Evolutionary conservation across 2,797 vertebrate species (phyloP), one percentile per base, ranked within the genome.

Genomic region (Rhynchotus rufescens): DNA sequence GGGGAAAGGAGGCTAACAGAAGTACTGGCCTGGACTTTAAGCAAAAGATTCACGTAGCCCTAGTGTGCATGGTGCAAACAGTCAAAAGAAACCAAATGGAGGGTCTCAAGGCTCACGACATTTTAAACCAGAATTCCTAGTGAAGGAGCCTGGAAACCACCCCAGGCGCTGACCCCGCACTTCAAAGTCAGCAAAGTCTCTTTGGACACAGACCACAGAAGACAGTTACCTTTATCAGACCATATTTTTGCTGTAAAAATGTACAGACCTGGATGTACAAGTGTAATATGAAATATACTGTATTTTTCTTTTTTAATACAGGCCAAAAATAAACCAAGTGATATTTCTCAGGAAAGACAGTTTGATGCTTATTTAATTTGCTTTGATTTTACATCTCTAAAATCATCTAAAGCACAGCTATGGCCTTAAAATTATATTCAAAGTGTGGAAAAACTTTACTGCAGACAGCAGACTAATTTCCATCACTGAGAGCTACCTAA

Each of bases 401-500:
- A 85, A 10, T 19, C 45, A 76, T 66, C 61, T 68, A 67, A 86
- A 16, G 32, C 66, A 92, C 25, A 38, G 25, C n/a, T 80, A 60
- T 23, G 86, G 67, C 57, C 42, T 79, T 60, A 10, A 88, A 75
- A 82, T 83, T 84, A 9, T 56, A 60, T 47, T 73, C 0, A 15
- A 82, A 85, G n/a, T 6, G 38, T 38, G 26, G 67, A 86, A 81
- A 86, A 88, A 91, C 72, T 65, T 84, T 28, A 80, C 15, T 21
- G 49, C 79, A 86, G 85, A 71, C 36, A 49, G 52, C 6, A 83
- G 86, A 89, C 61, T 76, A 79, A 76, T 89, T 89, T 93, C 86
- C 28, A 72, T 44, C 45, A 71, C 6, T 30, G 22, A 84, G 40
- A 93, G 28, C 16, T 71, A 89, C 23, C 47, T 25, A 49, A 49